A percentile compares a stretch with the other conserved stretches of the same genome.
Conservation (phyloP, 2,797 vertebrate species). For the Kryptolebias ocellatus region DNA sequence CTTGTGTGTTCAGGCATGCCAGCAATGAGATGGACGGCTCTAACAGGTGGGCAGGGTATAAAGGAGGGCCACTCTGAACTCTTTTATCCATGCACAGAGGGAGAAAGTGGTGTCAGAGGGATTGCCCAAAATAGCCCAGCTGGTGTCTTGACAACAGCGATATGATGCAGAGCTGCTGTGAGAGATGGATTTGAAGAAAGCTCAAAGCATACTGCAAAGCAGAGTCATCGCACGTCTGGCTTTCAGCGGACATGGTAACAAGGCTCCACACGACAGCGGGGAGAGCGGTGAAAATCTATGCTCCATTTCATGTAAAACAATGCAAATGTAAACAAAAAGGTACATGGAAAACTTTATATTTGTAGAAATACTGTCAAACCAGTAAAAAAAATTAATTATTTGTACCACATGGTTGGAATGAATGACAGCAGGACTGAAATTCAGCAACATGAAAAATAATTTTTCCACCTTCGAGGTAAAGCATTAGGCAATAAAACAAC, state of each 20-base stretch:
- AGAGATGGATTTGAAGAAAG: slow-evolving; percentile 49
- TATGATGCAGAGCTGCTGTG: slow-evolving; percentile 51
- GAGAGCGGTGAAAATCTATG: too few relatives aligned
- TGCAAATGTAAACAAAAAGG: too few relatives aligned
- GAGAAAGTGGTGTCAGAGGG: slow-evolving; percentile 70
- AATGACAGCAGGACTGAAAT: too few relatives aligned
- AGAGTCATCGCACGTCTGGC: slow-evolving; percentile 5
- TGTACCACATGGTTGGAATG: neutral
- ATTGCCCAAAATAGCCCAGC: slow-evolving; percentile 71
- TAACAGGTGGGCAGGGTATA: slow-evolving; percentile 71
- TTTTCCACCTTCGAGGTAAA: too few relatives aligned
- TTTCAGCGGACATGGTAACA: slow-evolving; percentile 23
- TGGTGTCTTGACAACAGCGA: slow-evolving; percentile 54
- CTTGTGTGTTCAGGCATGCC: slow-evolving; percentile 48
- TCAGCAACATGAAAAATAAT: too few relatives aligned
- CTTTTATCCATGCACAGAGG: slow-evolving; percentile 68
- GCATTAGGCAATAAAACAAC: too few relatives aligned
- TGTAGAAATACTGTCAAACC: too few relatives aligned
- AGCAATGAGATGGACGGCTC: slow-evolving; percentile 56
- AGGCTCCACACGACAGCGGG: slow-evolving; percentile 3
- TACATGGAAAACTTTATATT: too few relatives aligned
- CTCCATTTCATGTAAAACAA: too few relatives aligned
- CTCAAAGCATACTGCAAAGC: slow-evolving; percentile 29
- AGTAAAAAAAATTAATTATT: too few relatives aligned
- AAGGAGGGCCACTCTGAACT: slow-evolving; percentile 48